These are phyloP conservation scores for Ptiloglossa arizonensis DNA, from an alignment of 1,140 invertebrate genomes.

Conservation along the genomic window DNA sequence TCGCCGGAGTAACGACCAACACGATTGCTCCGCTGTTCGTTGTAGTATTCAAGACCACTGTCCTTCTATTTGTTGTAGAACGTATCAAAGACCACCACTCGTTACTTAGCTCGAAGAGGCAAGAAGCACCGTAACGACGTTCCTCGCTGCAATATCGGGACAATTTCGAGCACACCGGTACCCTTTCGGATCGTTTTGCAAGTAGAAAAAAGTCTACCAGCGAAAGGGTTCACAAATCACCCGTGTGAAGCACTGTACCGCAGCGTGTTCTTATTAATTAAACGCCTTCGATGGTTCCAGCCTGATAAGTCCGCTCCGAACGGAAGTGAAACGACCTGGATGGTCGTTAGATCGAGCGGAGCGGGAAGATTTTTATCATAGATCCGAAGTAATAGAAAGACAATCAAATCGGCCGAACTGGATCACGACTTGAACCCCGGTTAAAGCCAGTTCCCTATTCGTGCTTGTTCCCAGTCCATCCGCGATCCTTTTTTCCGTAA, in stretches of 20 bases:
- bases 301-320: constrained; percentile 14
- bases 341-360: constrained; percentile 44
- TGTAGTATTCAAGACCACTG: constrained; percentile 21
- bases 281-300: constrained; percentile 36
- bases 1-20: constrained; percentile 21
- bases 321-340: constrained; percentile 37
- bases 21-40: constrained; percentile 18
- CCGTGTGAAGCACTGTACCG: constrained; percentile 1
- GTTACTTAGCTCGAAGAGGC: neutral
- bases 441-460: constrained; percentile 21
- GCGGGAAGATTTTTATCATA: constrained; percentile 39
- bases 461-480: constrained; percentile 49
- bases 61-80: neutral
- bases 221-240: neutral
- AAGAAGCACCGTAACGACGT: too few species aligned
- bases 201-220: neutral
- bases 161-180: neutral
- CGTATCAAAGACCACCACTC: neutral
- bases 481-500: constrained; percentile 40
- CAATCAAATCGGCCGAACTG: constrained; percentile 61
- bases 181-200: neutral
- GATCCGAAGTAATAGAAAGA: constrained; percentile 58
- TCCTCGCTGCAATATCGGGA: neutral
- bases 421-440: constrained; percentile 60
- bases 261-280: constrained; percentile 41